Evolutionary conservation across 2,113 vertebrate species (phyloP), one percentile per base, ranked within the genome.

Genomic region (Antechinus stuartii): DNA sequence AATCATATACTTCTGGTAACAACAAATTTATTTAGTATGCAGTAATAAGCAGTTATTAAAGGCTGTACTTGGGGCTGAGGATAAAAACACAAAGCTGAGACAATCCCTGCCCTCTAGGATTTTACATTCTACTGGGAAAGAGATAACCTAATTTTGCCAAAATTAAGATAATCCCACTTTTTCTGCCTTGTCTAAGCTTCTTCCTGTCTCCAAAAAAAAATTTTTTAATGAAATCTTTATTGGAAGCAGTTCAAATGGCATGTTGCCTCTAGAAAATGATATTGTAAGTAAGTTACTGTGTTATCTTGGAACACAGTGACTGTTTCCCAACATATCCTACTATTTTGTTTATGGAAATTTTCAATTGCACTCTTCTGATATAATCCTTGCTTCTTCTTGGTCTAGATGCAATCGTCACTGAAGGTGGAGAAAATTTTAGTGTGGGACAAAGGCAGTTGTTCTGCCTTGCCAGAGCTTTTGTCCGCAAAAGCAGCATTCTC

Each of bases 361-460:
- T 54, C 24, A 25, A 8, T 16, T 91, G 10, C 23, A 50, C 91
- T 96, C 94, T 42, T 89, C 57, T 35, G 84, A 3, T 89, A 91
- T 35, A 0, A 47, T 90, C 22, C 46, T 91, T 94, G 35, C 61
- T 50, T 57, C 47, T 61, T 93, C 42, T 91, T 96, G 16, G 91
- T 94, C 42, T 96, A 99, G 99, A 99, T 91, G 99, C 99, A 0
- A 97, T 99, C 23, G 99, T 99, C 94, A 99, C 99, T 0, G 99
- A 99, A 98, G 99, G 99, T 24, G 99, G 99, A 4, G 99, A 99
- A 97, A 99, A 99, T 97, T 99, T 99, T 97, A 99, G 99, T 0
- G 99, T 99, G 1, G 99, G 99, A 0, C 99, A 99, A 98, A 98
- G 99, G 91, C 99, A 99, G 97, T 99, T 99, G 91, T 99, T 99